Evolutionary conservation across 2,888 invertebrate genomes (phyloP), one percentile per base, ranked within the genome.

Genomic region (Tethea ocularis): DNA sequence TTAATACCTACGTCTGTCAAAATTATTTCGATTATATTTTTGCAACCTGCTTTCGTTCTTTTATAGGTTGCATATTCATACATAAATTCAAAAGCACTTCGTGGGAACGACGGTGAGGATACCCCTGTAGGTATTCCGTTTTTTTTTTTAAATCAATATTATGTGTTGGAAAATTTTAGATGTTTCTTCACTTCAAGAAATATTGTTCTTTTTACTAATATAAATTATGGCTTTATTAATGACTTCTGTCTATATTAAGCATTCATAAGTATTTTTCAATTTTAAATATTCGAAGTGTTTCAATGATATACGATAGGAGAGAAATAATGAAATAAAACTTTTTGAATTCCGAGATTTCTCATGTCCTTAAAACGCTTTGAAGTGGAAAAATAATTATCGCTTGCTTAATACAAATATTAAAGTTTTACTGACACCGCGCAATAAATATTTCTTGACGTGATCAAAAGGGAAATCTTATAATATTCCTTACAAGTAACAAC

Each of bases 81-180:
- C 93, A 91, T 91, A 87, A 86, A 85, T 89, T 86, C 85, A 78
- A 82, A 88, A 86, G 82, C 83, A 86, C 84, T 82, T 58, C 88
- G 89, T 67, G 86, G 83, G 82, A 85, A 83, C 78, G 72, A 93
- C 92, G 90, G 93, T 93, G 96, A 96, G 86, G 93, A 90, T 79
- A 94, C 94, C 74, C 95, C 96, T 91, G 96, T 96, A 96, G 94
- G 96, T 96, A 96, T 95, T 94, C 75, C 72, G 71, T 77, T 84
- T 83, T 82, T 74, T 81, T 77, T 78, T 26, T 26, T 26, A 26
- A 33, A 81, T 81, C 77, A 74, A 20, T 53, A 33, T 53, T 53
- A 17, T 54, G 13, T 54, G 36, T 54, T 54, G 33, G 33, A 6
- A 36, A 46, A 56, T 72, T 62, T 66, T 60, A 55, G 33, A n/a